These are phyloP conservation scores for Drosophila fungiperda DNA, from an alignment of 2,888 invertebrate species.

Conservation along the genomic window DNA sequence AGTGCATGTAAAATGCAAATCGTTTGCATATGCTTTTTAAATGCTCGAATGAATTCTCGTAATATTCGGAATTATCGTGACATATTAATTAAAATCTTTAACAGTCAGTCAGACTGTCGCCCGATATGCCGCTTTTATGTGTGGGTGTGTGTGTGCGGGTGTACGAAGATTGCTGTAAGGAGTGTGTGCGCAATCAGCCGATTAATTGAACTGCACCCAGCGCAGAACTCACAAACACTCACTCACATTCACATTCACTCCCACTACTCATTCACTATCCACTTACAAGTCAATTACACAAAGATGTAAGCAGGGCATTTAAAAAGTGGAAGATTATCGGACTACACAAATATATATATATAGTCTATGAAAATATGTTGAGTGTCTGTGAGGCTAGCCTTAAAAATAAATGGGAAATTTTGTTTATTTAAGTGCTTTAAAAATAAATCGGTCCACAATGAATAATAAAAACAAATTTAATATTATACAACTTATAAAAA, in stretches of 20 bases:
- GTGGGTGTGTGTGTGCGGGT: constrained; percentile 19
- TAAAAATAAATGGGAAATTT: background rate
- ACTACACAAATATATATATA: background rate
- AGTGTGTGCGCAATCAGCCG: constrained; percentile 71
- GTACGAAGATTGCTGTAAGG: constrained; percentile 46
- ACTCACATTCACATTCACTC: constrained; percentile 25
- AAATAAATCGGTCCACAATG: background rate
- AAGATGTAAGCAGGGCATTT: constrained; percentile 4
- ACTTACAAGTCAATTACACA: constrained; percentile 19
- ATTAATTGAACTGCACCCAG: constrained; percentile 79
- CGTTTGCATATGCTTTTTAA: background rate
- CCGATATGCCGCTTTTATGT: constrained; percentile 30
- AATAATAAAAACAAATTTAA: background rate
- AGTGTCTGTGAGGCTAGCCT: background rate
- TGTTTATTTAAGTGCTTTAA: background rate
- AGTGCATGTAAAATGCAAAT: constrained; percentile 18
- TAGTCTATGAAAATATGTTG: background rate
- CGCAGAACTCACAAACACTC: constrained; percentile 14
- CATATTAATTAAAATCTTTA: constrained; percentile 66
- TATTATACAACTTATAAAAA: background rate
- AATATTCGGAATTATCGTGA: constrained; percentile 55
- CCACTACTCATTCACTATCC: constrained; percentile 20
- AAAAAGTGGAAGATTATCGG: background rate
- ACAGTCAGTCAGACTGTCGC: constrained; percentile 21
- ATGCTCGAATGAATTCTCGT: constrained; percentile 23